Conservation (phyloP, 53 echinoderm and acorn worm genomes). For the Antedon mediterranea region DNA sequence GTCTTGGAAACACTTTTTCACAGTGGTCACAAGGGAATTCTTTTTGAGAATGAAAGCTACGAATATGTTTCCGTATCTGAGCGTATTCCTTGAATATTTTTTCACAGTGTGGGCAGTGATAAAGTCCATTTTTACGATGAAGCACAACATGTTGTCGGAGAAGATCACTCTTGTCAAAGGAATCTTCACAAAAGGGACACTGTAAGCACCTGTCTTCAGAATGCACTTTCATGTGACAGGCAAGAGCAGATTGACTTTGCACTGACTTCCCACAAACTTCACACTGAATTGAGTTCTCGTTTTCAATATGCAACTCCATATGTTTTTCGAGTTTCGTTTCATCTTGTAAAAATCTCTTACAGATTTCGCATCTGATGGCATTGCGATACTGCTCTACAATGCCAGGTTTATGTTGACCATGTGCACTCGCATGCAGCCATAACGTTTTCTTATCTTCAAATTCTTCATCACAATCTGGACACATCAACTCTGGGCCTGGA, state of each 20-base stretch:
- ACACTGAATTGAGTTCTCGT: slow-evolving; percentile 53
- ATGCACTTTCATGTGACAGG: slow-evolving; percentile 78
- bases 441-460: slow-evolving; percentile 48
- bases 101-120: slow-evolving; percentile 65
- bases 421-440: slow-evolving; percentile 60
- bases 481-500: slow-evolving; percentile 16
- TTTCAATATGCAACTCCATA: slow-evolving; percentile 48
- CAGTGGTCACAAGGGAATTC: slow-evolving; percentile 85
- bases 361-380: slow-evolving; percentile 33
- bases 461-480: slow-evolving; percentile 53
- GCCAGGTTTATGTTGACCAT: slow-evolving; percentile 34
- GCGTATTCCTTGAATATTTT: slow-evolving; percentile 64
- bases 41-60: slow-evolving; percentile 72
- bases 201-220: slow-evolving; percentile 61
- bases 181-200: slow-evolving; percentile 80
- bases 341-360: slow-evolving; percentile 57
- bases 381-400: neutral
- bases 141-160: slow-evolving; percentile 58
- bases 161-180: slow-evolving; percentile 55
- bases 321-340: slow-evolving; percentile 37
- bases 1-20: slow-evolving; percentile 71
- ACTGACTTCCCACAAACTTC: slow-evolving; percentile 66
- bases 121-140: slow-evolving; percentile 54
- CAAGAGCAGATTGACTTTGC: slow-evolving; percentile 66
- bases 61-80: slow-evolving; percentile 73